Evolutionary conservation across 1,140 invertebrate genomes (phyloP), one percentile per base, ranked within the genome.

Genomic region (Oedothorax gibbosus): DNA sequence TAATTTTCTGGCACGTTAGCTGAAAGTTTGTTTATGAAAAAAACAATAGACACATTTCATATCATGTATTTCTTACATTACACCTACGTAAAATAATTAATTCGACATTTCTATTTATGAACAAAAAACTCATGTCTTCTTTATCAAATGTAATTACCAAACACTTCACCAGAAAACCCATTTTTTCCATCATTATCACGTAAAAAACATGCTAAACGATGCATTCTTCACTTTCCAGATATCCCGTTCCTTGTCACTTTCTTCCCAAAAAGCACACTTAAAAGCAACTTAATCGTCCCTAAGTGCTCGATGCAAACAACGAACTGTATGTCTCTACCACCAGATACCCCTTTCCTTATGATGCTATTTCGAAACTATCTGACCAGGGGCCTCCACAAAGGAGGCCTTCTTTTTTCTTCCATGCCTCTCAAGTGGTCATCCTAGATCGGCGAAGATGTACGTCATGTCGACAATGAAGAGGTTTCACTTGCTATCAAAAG

Each of bases 301-400:
- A 71, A 71, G 69, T 71, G 50, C 69, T 71, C 15, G 49, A 18
- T 15, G 71, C 21, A 56, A 14, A 75, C 72, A 75, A 75, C 35
- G 72, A 57, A 15, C 20, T 21, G 53, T n/a, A n/a, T 14, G 54
- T 75, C 53, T 75, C 72, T 57, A 56, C 57, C 15, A 75, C 72
- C 72, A 75, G 72, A 75, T 56, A 57, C 54, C 72, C 14, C 56
- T 75, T 21, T 50, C 18, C 54, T 62, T 6, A 12, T 15, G 20
- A 60, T 75, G 53, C 72, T 56, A 57, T 57, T 57, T 75, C 35
- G 53, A 57, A 20, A 57, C 72, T 75, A 75, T 75, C 72, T 75
- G 72, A 75, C 72, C 72, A 57, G 72, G 15, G 9, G 54, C 15
- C 50, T 14, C 54, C 18, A 57, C 72, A 75, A 75, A 75, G 72